Evolutionary conservation across 2,888 invertebrate genomes (phyloP).

Genomic region (Trachelus troglodyta): DNA sequence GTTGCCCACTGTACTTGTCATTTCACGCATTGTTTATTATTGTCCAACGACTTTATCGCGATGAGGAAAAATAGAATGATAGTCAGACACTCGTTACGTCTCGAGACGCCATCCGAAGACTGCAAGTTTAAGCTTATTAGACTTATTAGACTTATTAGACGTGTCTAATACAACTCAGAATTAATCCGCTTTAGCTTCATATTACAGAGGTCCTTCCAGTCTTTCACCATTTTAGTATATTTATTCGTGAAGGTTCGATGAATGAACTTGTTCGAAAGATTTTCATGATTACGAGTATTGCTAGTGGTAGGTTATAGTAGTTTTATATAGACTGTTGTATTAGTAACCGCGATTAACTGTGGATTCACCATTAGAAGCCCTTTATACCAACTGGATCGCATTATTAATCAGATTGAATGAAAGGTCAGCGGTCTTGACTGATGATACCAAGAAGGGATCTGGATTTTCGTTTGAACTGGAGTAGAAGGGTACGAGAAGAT

Average conservation of each 20-base stretch:
- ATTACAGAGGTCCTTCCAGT: neutral
- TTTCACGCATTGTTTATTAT: constrained; percentile 66
- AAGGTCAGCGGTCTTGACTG: constrained; percentile 23
- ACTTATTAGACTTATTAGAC: neutral
- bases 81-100: neutral
- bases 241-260: neutral
- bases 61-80: constrained; percentile 30
- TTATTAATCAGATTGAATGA: constrained; percentile 2
- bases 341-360: neutral
- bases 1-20: constrained; percentile 56
- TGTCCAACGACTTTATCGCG: constrained; percentile 60
- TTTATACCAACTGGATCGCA: neutral
- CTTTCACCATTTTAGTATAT: neutral
- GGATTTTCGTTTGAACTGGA: constrained; percentile 40
- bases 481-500: constrained; percentile 51
- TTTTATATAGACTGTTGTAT: neutral
- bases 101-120: neutral
- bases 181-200: neutral
- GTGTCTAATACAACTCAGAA: neutral
- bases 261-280: neutral
- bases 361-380: neutral
- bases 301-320: neutral
- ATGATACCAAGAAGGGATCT: constrained; percentile 16
- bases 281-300: neutral
- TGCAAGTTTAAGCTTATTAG: neutral